Evolutionary conservation across 2,113 vertebrate species (phyloP).

Genomic region (Phylloscopus trochiloides): DNA sequence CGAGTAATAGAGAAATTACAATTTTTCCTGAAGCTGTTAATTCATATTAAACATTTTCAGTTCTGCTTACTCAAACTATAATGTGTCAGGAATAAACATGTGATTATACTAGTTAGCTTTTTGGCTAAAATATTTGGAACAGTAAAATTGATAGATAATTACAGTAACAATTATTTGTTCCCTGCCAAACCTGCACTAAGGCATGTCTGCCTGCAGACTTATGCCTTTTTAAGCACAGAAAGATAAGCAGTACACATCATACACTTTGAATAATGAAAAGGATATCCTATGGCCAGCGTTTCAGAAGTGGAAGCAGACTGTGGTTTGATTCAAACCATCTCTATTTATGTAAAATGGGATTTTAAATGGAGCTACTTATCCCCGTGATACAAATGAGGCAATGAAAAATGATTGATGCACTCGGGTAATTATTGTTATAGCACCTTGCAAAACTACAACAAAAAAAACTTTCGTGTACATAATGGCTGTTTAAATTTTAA

Average conservation of each 20-base stretch:
- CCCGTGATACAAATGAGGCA: conserved; percentile 26
- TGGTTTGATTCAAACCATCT: conserved; percentile 48
- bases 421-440: conserved; percentile 56
- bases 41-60: conserved; percentile 4
- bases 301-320: conserved; percentile 27
- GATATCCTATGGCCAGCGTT: conserved; percentile 44
- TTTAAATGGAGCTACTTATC: conserved; percentile 64
- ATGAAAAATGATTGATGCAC: conserved; percentile 63
- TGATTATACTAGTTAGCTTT: conserved; percentile 11
- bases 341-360: conserved; percentile 55
- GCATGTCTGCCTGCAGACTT: conserved; percentile 27
- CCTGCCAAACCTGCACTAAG: conserved; percentile 47
- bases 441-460: conserved; percentile 54
- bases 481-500: conserved; percentile 64
- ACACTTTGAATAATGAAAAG: conserved; percentile 40
- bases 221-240: conserved; percentile 25
- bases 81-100: conserved; percentile 20
- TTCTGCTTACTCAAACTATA: conserved; percentile 8
- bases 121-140: conserved; percentile 34
- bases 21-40: conserved; percentile 1
- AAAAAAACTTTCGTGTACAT: conserved; percentile 41
- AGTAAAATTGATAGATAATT: conserved; percentile 33
- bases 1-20: not conserved
- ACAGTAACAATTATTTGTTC: conserved; percentile 9
- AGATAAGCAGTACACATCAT: conserved; percentile 29